These are phyloP conservation scores for Clarias laeviceps DNA, from an alignment of 2,797 vertebrate genomes.

Conservation along the genomic window DNA sequence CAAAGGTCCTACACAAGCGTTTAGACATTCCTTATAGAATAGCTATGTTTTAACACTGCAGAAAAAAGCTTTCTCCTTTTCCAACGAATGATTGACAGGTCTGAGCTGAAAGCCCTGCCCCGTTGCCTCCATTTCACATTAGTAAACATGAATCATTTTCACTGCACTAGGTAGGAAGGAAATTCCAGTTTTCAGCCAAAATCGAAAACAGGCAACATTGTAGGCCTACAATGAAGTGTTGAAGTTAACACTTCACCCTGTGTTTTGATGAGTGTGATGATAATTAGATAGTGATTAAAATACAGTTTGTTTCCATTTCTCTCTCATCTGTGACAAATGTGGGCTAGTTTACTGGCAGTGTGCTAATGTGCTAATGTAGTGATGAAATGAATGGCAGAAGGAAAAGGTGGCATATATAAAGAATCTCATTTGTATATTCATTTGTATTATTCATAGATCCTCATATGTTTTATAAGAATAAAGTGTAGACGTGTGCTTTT, in stretches of 20 bases:
- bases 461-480: neutral
- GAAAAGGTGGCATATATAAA: neutral
- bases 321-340: neutral
- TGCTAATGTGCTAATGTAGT: neutral
- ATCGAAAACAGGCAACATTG: neutral
- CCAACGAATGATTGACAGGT: too few species aligned
- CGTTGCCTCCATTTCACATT: too few species aligned
- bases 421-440: neutral
- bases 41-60: too few species aligned
- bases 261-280: neutral
- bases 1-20: too few species aligned
- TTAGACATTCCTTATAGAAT: too few species aligned
- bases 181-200: neutral
- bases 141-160: too few species aligned
- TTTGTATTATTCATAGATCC: slow-evolving; percentile 8
- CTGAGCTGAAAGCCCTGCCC: too few species aligned
- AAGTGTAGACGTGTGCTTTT: neutral
- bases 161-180: too few species aligned
- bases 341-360: neutral
- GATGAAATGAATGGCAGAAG: neutral
- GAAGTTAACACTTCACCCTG: too few species aligned
- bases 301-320: neutral
- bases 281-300: neutral
- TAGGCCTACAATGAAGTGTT: neutral
- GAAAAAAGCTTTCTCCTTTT: too few species aligned